Percentiles rank a stretch among this genome's conserved stretches.
Conservation (phyloP, 2,888 invertebrate species). For the Apotomis capreana region DNA sequence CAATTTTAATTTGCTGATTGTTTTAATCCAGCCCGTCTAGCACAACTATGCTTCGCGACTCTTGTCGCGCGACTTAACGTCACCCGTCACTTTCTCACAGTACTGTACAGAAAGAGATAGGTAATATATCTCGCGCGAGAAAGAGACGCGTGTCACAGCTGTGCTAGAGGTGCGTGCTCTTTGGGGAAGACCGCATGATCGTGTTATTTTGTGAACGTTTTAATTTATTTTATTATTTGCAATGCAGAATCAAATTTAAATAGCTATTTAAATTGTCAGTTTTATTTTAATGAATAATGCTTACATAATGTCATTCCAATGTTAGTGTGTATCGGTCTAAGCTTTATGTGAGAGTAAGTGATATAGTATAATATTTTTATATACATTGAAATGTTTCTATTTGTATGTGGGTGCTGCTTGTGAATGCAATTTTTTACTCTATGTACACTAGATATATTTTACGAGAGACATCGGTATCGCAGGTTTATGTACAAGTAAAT, state of each 20-base stretch:
- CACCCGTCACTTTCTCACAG: too few relatives aligned
- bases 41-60: too few relatives aligned
- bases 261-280: slow-evolving; percentile 55
- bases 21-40: slow-evolving; percentile 46
- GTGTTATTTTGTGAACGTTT: slow-evolving; percentile 55
- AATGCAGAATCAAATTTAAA: slow-evolving; percentile 33
- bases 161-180: slow-evolving; percentile 47
- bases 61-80: too few relatives aligned
- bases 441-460: slow-evolving; percentile 58
- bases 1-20: slow-evolving; percentile 71
- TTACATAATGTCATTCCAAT: slow-evolving; percentile 79
- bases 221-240: slow-evolving; percentile 40
- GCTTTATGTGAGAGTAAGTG: slow-evolving; percentile 74
- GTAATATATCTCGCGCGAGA: too few relatives aligned
- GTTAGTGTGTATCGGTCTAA: slow-evolving; percentile 74
- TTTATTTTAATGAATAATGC: slow-evolving; percentile 64
- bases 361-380: slow-evolving; percentile 73
- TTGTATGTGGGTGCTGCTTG: slow-evolving; percentile 72
- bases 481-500: slow-evolving; percentile 32
- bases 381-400: slow-evolving; percentile 66
- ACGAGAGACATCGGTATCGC: slow-evolving; percentile 34
- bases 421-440: slow-evolving; percentile 61
- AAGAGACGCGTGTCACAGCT: too few relatives aligned
- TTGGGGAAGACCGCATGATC: slow-evolving; percentile 45
- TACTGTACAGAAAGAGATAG: too few relatives aligned